Evolutionary conservation across 2,888 invertebrate genomes (phyloP), one percentile per base, ranked within the genome.

Genomic region (Geotrupes spiniger): DNA sequence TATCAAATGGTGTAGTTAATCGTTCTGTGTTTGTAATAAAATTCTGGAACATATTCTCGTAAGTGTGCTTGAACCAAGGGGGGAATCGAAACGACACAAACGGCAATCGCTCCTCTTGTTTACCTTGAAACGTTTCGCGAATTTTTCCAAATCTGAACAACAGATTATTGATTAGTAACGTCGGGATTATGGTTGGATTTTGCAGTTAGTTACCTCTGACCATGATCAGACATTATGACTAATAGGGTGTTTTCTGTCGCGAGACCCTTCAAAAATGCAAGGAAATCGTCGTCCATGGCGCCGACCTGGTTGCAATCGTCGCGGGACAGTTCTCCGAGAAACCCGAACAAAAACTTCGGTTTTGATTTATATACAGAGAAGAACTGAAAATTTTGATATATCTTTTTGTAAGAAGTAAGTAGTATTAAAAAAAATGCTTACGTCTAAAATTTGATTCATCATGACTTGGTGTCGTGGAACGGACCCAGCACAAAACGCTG

Each of bases 191-290:
- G n/a, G n/a, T 14, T 36, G 15, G 17, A 36, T 42, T 29, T 28
- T 31, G n/a, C 5, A 14, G 4, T 33, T 6, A 4, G n/a, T n/a
- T 63, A 88, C 84, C 90, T 84, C 52, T 88, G 85, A 0, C 96
- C 96, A 70, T 97, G 96, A 73, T 97, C 96, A 3, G 92, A 87
- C 92, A 96, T 92, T 2, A 96, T 67, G 42, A 96, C 82, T 0
- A 96, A 72, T 54, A 96, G 66, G 0, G 94, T 91, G 58, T 90
- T 83, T 53, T 93, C 83, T 2, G 74, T 65, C 31, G 81, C 74
- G 11, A 93, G 72, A 25, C 76, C 72, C 36, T 74, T 73, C n/a
- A 95, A 66, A 76, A 88, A 86, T 0, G 76, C 62, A 2, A 77
- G 69, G 0, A 89, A 68, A 65, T 90, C 90, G 0, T 84, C 77